Percentiles rank a stretch among this genome's conserved stretches.
These are phyloP conservation scores for Campoplex nolae DNA, from an alignment of 2,888 invertebrate genomes.

Conservation along the genomic window DNA sequence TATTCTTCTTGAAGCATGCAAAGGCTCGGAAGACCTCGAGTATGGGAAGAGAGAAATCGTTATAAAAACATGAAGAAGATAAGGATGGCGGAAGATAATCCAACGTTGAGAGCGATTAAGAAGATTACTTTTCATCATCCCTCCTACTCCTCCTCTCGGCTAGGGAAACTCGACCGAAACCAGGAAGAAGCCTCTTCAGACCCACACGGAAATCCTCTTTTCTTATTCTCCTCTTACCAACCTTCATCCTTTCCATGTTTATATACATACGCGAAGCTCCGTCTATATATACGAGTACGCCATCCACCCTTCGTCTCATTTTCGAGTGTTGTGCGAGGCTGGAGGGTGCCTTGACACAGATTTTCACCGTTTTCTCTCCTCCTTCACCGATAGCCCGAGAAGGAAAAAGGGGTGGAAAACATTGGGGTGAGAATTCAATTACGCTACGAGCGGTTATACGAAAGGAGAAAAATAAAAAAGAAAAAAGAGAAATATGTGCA, in stretches of 20 bases:
- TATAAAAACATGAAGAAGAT: constrained; percentile 33
- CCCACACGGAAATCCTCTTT: constrained; percentile 27
- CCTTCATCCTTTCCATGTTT: not conserved
- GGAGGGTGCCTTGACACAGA: constrained; percentile 68
- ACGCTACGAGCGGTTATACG: constrained; percentile 57
- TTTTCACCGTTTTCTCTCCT: constrained; percentile 49
- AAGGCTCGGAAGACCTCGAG: not conserved
- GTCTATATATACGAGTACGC: not conserved
- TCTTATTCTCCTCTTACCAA: constrained; percentile 4
- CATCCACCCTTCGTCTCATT: constrained; percentile 12
- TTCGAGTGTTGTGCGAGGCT: constrained; percentile 32
- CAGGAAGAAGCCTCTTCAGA: constrained; percentile 42
- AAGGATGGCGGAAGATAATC: constrained; percentile 26
- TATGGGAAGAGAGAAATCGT: constrained; percentile 3
- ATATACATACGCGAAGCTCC: not conserved
- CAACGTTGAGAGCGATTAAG: constrained; percentile 38
- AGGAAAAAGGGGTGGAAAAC: constrained; percentile 66
- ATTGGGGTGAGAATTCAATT: constrained; percentile 76
- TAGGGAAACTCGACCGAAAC: constrained; percentile 3
- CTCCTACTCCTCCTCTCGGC: not conserved
- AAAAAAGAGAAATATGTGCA: not conserved
- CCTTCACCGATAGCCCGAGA: not conserved
- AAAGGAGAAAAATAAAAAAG: not conserved
- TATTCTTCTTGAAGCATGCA: not conserved
- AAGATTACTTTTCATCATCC: constrained; percentile 57